phyloP scores from a whole-genome alignment of 2,797 vertebrate species.

The Fundulus diaphanus region DNA sequence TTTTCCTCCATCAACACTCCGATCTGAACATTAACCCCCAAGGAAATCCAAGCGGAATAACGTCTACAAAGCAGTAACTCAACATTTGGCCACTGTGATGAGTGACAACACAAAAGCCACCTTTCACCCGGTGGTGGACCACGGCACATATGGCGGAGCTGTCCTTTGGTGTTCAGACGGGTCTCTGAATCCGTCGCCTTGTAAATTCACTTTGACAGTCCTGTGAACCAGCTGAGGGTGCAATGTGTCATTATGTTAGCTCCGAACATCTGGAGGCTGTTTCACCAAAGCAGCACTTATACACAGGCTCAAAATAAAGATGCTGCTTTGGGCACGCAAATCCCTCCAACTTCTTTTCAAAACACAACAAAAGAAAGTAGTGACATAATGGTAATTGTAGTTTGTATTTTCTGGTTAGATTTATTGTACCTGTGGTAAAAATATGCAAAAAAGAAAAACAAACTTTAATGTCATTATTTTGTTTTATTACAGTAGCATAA shows the following conservation, averaged over 20 bases:
- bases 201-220: constrained; percentile 39
- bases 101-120: constrained; percentile 34
- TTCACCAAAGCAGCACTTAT: constrained; percentile 18
- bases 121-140: constrained; percentile 23
- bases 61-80: constrained; percentile 26
- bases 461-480: no score
- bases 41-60: constrained; percentile 32
- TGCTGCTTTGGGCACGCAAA: constrained; percentile 8
- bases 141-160: constrained; percentile 23
- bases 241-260: constrained; percentile 44
- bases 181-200: constrained; percentile 18
- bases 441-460: background rate
- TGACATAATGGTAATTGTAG: background rate
- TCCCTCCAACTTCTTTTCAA: background rate
- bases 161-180: constrained; percentile 24
- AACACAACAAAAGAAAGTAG: background rate
- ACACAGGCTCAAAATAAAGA: constrained; percentile 29
- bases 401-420: background rate
- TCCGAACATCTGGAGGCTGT: constrained; percentile 45
- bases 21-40: constrained; percentile 29
- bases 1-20: constrained; percentile 43
- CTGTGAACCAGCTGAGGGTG: constrained; percentile 27
- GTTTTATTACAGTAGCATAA: background rate
- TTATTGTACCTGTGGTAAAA: background rate
- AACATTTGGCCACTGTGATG: constrained; percentile 21